Percentiles rank a stretch among this genome's conserved stretches.
Conservation (phyloP, 2,113 vertebrate species). For the Trematocara nigrifrons region DNA sequence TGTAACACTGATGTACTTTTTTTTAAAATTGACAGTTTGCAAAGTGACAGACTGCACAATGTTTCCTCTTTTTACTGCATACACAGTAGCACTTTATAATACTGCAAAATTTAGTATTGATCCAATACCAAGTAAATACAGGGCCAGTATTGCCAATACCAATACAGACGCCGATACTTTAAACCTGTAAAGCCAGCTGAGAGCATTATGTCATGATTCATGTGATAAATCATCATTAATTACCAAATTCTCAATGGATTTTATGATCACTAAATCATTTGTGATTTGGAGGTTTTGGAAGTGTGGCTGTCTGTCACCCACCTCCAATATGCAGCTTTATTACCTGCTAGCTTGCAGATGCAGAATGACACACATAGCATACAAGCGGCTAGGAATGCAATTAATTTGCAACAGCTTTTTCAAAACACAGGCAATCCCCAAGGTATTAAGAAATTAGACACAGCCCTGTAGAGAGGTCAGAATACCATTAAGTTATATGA, state of each 20-base stretch:
- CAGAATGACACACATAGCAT: not conserved
- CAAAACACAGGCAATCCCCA: not conserved
- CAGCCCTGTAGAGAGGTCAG: not conserved
- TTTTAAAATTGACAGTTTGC: not conserved
- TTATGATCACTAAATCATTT: not conserved
- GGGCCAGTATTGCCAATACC: not conserved
- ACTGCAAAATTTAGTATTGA: not conserved
- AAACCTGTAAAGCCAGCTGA: not conserved
- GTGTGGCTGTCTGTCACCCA: not conserved
- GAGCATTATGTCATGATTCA: not conserved
- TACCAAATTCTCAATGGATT: not conserved
- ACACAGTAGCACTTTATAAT: not conserved
- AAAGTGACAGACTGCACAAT: not conserved
- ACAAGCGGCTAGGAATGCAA: not conserved
- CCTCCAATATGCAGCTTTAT: not conserved
- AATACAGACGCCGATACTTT: not conserved
- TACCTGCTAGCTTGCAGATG: not conserved
- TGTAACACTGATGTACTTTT: not conserved
- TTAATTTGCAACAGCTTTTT: not conserved
- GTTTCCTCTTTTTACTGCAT: not conserved
- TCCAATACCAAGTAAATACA: not conserved
- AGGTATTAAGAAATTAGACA: not conserved
- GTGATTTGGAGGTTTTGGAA: not conserved
- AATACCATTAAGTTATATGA: not conserved
- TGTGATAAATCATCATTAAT: not conserved